These are phyloP conservation scores for Dynastes hyllus DNA, from an alignment of 2,888 invertebrate species.

Conservation along the genomic window DNA sequence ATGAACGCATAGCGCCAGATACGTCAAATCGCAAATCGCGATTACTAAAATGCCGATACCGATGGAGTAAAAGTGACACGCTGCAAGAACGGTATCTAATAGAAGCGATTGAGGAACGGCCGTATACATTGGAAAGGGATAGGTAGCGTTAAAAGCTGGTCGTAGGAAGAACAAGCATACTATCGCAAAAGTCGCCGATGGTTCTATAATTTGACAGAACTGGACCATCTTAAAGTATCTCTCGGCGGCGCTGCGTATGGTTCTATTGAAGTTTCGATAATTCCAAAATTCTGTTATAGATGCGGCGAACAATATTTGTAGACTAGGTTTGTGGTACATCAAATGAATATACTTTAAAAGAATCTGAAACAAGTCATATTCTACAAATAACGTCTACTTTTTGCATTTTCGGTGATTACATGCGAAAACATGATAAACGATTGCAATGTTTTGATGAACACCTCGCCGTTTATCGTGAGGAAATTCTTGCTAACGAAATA, in stretches of 20 bases:
- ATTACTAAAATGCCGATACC: not conserved
- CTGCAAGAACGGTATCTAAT: not conserved
- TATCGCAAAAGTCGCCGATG: not conserved
- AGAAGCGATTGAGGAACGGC: not conserved
- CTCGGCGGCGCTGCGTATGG: not conserved
- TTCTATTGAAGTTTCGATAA: not conserved
- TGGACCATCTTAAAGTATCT: not conserved
- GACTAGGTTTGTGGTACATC: conserved; percentile 1
- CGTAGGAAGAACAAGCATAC: conserved; percentile 5
- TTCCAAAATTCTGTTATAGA: not conserved
- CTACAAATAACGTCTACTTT: not conserved
- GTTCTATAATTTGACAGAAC: not conserved
- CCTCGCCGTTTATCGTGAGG: not conserved
- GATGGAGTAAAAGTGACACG: conserved; percentile 10
- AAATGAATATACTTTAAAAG: conserved; percentile 3
- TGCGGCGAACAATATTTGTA: not conserved
- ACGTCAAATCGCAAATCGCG: not conserved
- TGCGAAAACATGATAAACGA: not conserved
- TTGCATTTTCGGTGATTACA: not conserved
- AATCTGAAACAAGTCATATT: not conserved
- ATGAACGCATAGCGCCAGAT: conserved; percentile 16
- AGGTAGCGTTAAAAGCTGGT: not conserved
- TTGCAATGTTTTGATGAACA: conserved; percentile 18
- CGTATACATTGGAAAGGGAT: conserved; percentile 11
- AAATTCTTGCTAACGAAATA: conserved; percentile 9